Percentiles rank a stretch among this genome's conserved stretches.
Conservation (phyloP, 2,113 vertebrate species). For the Protobothrops mucrosquamatus region DNA sequence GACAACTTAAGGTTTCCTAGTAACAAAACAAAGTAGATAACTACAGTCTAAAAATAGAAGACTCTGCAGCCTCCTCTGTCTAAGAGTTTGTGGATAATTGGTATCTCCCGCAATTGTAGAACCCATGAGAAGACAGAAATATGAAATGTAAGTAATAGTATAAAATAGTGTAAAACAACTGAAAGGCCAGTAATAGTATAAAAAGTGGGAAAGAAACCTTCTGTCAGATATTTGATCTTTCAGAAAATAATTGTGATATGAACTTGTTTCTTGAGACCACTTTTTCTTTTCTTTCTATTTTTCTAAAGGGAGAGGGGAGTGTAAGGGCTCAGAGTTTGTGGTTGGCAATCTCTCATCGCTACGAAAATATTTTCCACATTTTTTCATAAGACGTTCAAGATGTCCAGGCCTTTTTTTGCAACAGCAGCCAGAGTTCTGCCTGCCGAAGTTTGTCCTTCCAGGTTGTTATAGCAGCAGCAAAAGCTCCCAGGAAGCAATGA, state of each 20-base stretch:
- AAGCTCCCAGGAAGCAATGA: not conserved
- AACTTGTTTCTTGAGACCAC: not conserved
- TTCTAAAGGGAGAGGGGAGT: not conserved
- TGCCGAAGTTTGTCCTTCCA: not conserved
- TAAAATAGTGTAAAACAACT: no score
- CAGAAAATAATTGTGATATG: conserved; percentile 3
- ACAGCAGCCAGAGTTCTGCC: conserved; percentile 10
- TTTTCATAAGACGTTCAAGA: conserved; percentile 75
- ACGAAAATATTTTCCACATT: conserved; percentile 74
- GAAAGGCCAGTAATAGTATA: not conserved
- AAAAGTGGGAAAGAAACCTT: not conserved
- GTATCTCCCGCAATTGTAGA: not conserved
- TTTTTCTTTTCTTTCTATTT: conserved; percentile 30
- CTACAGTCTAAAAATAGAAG: not conserved
- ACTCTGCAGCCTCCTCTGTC: not conserved
- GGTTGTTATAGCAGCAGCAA: not conserved
- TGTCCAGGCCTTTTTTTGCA: conserved; percentile 49
- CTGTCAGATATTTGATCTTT: conserved; percentile 29
- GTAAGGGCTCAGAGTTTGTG: conserved; percentile 64
- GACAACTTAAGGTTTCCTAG: not conserved
- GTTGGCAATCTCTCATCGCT: conserved; percentile 63
- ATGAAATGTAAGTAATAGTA: not conserved
- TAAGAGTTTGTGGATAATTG: not conserved
- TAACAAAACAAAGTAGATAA: not conserved
- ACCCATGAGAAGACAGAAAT: not conserved